Evolutionary conservation across 2,797 vertebrate genomes (phyloP).

Genomic region (Spinus olivaceus): DNA sequence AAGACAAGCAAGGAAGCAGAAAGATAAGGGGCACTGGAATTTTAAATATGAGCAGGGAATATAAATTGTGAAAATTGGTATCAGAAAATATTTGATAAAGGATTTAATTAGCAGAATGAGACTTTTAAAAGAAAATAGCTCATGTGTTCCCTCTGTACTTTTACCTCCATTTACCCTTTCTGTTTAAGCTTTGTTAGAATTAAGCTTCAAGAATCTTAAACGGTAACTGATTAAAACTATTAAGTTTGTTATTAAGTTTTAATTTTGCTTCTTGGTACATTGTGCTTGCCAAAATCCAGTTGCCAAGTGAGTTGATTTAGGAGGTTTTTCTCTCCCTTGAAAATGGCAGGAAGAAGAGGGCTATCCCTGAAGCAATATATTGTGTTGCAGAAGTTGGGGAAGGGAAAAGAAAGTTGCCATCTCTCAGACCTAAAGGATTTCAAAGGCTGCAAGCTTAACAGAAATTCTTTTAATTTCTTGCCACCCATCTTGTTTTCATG

Average conservation of each 20-base stretch:
- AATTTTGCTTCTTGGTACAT: neutral
- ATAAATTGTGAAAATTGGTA: neutral
- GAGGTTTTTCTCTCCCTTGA: constrained; percentile 16
- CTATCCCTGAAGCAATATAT: constrained; percentile 47
- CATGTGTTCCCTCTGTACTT: neutral
- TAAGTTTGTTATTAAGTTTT: neutral
- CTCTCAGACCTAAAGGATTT: constrained; percentile 74
- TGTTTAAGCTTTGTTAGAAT: neutral
- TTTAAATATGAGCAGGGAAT: neutral
- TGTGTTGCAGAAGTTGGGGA: constrained; percentile 67
- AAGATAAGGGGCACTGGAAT: neutral
- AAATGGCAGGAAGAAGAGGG: constrained; percentile 60
- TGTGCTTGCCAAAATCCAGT: neutral
- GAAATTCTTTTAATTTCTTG: constrained; percentile 77
- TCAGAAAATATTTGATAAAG: neutral
- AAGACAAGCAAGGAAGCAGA: neutral
- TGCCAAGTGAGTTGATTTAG: neutral
- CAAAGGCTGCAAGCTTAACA: constrained; percentile 81
- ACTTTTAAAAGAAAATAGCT: neutral
- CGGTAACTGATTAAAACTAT: neutral
- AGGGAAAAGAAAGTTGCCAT: constrained; percentile 67
- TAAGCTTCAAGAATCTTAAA: neutral
- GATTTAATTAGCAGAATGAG: constrained; percentile 7
- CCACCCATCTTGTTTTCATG: constrained; percentile 72
- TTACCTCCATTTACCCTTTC: neutral